phyloP scores from a whole-genome alignment of 2,113 vertebrate genomes.

The Tetrao urogallus region DNA sequence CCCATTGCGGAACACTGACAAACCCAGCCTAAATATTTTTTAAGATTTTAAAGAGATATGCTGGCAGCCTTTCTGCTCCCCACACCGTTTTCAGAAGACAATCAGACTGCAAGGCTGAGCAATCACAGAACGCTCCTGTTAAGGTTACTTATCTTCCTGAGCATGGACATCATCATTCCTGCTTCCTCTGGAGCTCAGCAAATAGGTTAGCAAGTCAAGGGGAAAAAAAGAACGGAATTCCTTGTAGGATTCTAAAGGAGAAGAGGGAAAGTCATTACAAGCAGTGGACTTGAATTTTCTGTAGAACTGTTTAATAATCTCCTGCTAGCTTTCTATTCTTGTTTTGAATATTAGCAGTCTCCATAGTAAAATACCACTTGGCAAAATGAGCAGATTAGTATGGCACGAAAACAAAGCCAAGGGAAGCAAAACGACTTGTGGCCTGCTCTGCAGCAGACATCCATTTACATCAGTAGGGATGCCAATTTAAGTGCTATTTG shows the following conservation, averaged over 20 bases:
- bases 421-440: background rate
- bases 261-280: background rate
- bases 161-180: background rate
- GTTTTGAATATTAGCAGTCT: background rate
- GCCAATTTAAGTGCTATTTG: background rate
- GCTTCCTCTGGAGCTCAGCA: background rate
- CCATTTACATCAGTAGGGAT: background rate
- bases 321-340: background rate
- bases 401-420: background rate
- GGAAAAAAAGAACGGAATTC: background rate
- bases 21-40: background rate
- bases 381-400: background rate
- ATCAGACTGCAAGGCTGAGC: background rate
- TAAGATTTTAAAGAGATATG: background rate
- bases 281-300: background rate
- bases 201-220: background rate
- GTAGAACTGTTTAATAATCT: background rate
- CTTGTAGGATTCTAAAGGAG: background rate
- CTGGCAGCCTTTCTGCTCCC: background rate
- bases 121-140: background rate
- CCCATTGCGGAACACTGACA: background rate
- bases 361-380: background rate
- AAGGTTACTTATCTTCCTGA: background rate
- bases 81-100: background rate
- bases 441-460: background rate